Percentiles rank a stretch among this genome's conserved stretches.
phyloP scores from a whole-genome alignment of 2,888 invertebrate species.

The Incurvaria masculella region DNA sequence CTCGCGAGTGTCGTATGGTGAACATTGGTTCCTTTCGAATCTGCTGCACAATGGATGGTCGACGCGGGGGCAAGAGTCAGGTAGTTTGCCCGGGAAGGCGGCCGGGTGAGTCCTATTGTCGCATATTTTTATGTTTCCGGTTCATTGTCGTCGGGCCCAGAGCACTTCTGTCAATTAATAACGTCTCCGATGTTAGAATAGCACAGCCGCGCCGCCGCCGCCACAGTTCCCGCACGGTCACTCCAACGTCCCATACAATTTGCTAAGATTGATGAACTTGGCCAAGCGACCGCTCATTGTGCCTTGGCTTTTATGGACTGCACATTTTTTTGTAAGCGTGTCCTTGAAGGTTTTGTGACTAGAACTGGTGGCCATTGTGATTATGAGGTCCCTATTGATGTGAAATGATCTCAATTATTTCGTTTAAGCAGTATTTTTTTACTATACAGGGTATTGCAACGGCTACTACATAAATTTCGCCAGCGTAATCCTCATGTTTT shows the following conservation, averaged over 20 bases:
- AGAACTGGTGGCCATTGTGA: not conserved
- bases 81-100: slow-evolving; percentile 25
- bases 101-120: slow-evolving; percentile 9
- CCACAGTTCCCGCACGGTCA: slow-evolving; percentile 21
- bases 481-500: too few species aligned
- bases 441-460: too few species aligned
- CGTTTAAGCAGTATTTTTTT: too few species aligned
- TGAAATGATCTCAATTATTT: too few species aligned
- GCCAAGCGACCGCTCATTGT: slow-evolving; percentile 34
- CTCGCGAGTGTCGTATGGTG: slow-evolving; percentile 25
- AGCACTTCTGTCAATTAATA: slow-evolving; percentile 45
- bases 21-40: slow-evolving; percentile 43
- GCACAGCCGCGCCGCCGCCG: slow-evolving; percentile 24
- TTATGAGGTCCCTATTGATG: not conserved
- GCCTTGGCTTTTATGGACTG: slow-evolving; percentile 47
- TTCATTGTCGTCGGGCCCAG: slow-evolving; percentile 38
- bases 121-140: slow-evolving; percentile 55
- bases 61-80: slow-evolving; percentile 55
- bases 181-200: slow-evolving; percentile 52
- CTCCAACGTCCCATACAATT: too few species aligned
- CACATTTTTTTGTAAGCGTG: slow-evolving; percentile 25
- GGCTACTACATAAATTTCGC: too few species aligned
- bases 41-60: slow-evolving; percentile 35
- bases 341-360: slow-evolving; percentile 14
- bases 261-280: slow-evolving; percentile 47